phyloP scores from a whole-genome alignment of 2,113 vertebrate species.

The Pelvicachromis taeniatus region DNA sequence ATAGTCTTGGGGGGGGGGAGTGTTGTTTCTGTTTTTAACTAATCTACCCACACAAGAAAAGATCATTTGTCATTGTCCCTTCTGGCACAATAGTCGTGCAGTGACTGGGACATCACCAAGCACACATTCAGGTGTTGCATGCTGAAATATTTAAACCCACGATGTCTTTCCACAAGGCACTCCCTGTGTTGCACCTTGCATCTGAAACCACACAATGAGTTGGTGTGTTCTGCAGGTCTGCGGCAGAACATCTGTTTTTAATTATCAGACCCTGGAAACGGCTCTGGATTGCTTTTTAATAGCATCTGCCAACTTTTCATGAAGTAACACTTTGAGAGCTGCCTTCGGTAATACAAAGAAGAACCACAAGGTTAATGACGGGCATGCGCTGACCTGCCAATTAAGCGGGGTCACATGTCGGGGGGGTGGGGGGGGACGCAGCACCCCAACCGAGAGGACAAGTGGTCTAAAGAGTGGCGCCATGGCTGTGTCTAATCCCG shows the following conservation, averaged over 20 bases:
- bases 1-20: neutral
- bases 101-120: neutral
- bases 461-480: slow-evolving; percentile 48
- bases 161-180: neutral
- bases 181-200: neutral
- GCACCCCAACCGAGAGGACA: slow-evolving; percentile 38
- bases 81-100: neutral
- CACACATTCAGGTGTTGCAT: neutral
- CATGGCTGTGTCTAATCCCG: slow-evolving; percentile 50
- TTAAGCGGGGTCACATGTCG: neutral
- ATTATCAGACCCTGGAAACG: slow-evolving; percentile 19
- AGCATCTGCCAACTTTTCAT: slow-evolving; percentile 27
- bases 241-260: slow-evolving; percentile 39
- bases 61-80: neutral
- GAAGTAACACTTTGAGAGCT: slow-evolving; percentile 9
- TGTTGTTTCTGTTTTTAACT: neutral
- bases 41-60: neutral
- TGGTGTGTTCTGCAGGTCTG: slow-evolving; percentile 19
- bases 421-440: neutral
- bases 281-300: slow-evolving; percentile 18
- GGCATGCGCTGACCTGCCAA: slow-evolving; percentile 19
- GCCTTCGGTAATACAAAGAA: slow-evolving; percentile 20
- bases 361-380: slow-evolving; percentile 12
- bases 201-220: slow-evolving; percentile 23
- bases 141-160: neutral